Percentiles rank a stretch among this genome's conserved stretches.
Evolutionary conservation across 2,113 vertebrate genomes (phyloP).

Genomic region (Tachuris rubrigastra): DNA sequence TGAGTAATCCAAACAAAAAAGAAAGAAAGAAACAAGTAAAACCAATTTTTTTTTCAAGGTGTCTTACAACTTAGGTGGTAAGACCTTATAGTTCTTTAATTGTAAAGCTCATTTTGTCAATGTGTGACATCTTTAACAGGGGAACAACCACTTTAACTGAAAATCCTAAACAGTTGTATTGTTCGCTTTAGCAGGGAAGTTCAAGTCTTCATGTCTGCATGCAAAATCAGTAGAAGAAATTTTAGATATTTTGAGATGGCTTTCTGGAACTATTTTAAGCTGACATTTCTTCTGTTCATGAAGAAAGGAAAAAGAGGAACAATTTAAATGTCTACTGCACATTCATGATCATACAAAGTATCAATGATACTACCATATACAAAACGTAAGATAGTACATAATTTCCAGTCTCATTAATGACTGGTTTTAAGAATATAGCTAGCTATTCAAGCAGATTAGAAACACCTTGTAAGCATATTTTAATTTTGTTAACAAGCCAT

Average conservation of each 20-base stretch:
- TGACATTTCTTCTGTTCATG: background rate
- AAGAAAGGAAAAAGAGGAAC: background rate
- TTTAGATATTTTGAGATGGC: background rate
- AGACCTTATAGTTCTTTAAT: background rate
- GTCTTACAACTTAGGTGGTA: background rate
- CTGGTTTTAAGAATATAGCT: background rate
- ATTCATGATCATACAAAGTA: background rate
- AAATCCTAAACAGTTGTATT: background rate
- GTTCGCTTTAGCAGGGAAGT: background rate
- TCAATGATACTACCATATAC: background rate
- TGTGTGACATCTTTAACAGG: background rate
- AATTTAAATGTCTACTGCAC: background rate
- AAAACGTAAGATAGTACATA: background rate
- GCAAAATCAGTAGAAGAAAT: background rate
- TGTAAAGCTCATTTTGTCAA: background rate
- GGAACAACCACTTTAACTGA: background rate
- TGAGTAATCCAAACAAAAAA: background rate
- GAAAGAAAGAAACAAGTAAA: background rate
- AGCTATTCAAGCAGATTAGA: background rate
- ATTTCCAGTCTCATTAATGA: background rate
- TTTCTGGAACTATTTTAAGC: background rate
- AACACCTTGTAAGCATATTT: background rate
- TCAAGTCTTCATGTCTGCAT: background rate
- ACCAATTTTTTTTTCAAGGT: background rate
- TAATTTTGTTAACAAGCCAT: accelerated